Evolutionary conservation across 1,140 invertebrate genomes (phyloP).

Genomic region (Chionoecetes opilio): DNA sequence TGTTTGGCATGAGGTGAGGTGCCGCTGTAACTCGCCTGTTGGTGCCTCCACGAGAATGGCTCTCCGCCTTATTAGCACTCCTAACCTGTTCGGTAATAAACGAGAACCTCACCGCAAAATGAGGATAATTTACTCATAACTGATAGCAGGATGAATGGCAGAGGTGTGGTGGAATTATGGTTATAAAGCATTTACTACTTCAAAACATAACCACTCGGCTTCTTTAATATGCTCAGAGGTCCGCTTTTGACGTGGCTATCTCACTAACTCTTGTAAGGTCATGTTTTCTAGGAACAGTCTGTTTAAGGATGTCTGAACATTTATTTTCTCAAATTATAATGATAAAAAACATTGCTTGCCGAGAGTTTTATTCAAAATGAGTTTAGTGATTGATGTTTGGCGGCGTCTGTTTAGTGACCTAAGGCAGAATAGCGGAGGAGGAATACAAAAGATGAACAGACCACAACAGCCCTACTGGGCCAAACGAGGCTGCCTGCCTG

Average conservation of each 20-base stretch:
- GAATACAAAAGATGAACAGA: not conserved
- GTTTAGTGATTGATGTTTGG: not conserved
- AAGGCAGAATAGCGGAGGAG: not conserved
- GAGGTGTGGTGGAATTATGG: not conserved
- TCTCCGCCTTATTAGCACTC: not conserved
- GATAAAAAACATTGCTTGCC: constrained; percentile 29
- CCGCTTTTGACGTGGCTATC: not conserved
- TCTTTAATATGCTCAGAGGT: not conserved
- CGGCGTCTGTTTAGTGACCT: not conserved
- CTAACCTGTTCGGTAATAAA: not conserved
- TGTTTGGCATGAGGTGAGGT: not conserved
- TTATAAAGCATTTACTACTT: not conserved
- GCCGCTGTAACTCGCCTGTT: not conserved
- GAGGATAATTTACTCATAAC: not conserved
- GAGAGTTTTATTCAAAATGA: not conserved
- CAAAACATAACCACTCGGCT: not conserved
- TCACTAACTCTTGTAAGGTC: not conserved
- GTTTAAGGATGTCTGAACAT: constrained; percentile 40
- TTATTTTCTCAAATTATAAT: constrained; percentile 33
- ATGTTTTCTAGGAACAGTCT: not conserved
- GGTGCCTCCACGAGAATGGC: not conserved
- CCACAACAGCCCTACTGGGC: too few species aligned
- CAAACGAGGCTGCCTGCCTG: too few species aligned
- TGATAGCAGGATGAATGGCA: not conserved
- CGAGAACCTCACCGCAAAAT: not conserved